Evolutionary conservation across 1,140 invertebrate genomes (phyloP), one percentile per base, ranked within the genome.

Genomic region (Chymomyza costata): DNA sequence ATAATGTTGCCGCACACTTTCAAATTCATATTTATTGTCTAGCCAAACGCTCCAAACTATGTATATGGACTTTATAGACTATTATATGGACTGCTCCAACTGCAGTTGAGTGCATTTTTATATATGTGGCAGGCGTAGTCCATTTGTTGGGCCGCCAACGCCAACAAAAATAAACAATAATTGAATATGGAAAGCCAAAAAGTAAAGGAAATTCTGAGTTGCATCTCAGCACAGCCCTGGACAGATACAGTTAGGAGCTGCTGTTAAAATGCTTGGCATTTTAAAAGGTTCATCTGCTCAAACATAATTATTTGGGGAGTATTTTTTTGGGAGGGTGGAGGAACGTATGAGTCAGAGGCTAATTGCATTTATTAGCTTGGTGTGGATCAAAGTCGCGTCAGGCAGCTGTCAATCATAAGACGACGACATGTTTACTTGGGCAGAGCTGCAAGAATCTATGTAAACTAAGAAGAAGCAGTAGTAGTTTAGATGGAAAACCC

Each of bases 11-110:
- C 37, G 37, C 73, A 64, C 64, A 70, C 67, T 80, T 73, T 80
- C 73, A 80, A 80, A 80, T 80, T 80, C 73, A 80, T 80, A 80
- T 80, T 80, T 80, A 80, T 80, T 80, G 73, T 80, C 73, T 78
- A 78, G 73, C 73, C 71, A 25, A 8, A 5, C 21, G 21, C 21
- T 25, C n/a, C n/a, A n/a, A n/a, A n/a, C n/a, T n/a, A n/a, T n/a
- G n/a, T n/a, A n/a, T n/a, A n/a, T n/a, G n/a, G n/a, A n/a, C n/a
- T n/a, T n/a, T n/a, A n/a, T n/a, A n/a, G n/a, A n/a, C n/a, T n/a
- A n/a, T n/a, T n/a, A n/a, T n/a, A n/a, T n/a, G n/a, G n/a, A n/a
- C n/a, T n/a, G n/a, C n/a, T n/a, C n/a, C n/a, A n/a, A 6, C 15
- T 52, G 71, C 55, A 69, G 74, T 59, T 80, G 73, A 80, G 73